These are phyloP conservation scores for Pedetes capensis DNA, from an alignment of 2,113 vertebrate species.

Conservation along the genomic window DNA sequence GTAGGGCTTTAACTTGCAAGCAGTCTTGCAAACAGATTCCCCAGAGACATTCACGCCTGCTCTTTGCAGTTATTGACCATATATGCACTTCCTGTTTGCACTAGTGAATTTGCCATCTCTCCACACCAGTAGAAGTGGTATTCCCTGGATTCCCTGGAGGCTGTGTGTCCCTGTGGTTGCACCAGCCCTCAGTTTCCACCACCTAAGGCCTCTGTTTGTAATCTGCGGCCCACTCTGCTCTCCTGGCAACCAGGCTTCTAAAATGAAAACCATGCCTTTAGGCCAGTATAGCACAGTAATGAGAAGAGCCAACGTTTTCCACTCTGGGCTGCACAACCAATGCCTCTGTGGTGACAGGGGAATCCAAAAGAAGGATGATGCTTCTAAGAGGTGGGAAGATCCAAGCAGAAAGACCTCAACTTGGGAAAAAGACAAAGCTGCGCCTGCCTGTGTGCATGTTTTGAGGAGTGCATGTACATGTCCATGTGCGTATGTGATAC, in stretches of 20 bases:
- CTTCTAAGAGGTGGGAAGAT: background rate
- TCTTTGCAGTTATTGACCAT: background rate
- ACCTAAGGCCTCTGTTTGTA: background rate
- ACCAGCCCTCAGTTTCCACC: background rate
- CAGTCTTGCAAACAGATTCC: background rate
- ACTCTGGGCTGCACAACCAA: background rate
- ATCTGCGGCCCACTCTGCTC: background rate
- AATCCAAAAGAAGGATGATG: background rate
- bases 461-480: background rate
- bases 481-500: too few relatives aligned
- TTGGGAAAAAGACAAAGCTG: background rate
- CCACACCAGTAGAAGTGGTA: background rate
- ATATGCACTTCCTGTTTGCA: background rate
- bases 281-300: background rate
- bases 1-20: background rate
- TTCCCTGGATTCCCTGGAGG: background rate
- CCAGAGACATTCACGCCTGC: background rate
- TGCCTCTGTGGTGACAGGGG: background rate
- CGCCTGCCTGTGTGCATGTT: background rate
- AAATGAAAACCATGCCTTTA: slow-evolving; percentile 28
- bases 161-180: background rate
- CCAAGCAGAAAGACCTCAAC: background rate
- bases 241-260: background rate
- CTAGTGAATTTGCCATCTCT: background rate
- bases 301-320: background rate